Percentiles rank a stretch among this genome's conserved stretches.
phyloP scores from a whole-genome alignment of 2,888 invertebrate genomes.

The Heliconius aoede region DNA sequence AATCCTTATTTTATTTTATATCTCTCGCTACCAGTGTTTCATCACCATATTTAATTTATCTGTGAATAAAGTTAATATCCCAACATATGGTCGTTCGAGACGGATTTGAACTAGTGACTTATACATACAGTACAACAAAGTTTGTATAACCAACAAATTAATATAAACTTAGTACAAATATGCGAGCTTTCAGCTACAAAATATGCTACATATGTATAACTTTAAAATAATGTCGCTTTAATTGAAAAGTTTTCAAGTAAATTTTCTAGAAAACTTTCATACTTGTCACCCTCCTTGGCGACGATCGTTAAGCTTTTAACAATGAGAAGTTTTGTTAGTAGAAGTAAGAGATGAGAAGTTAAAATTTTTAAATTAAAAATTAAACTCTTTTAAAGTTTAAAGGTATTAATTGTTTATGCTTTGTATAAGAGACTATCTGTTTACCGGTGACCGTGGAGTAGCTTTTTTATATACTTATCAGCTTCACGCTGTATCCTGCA shows the following conservation, averaged over 20 bases:
- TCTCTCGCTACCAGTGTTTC: no score
- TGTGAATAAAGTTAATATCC: no score
- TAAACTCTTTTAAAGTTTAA: no score
- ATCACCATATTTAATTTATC: no score
- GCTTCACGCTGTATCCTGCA: no score
- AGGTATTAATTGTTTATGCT: no score
- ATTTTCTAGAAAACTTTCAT: not conserved
- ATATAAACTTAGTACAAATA: not conserved
- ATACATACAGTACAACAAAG: constrained; percentile 66
- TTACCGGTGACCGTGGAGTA: no score
- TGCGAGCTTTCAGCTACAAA: not conserved
- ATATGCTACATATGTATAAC: not conserved
- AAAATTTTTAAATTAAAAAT: no score
- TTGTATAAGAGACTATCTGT: no score
- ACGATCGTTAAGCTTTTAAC: not conserved
- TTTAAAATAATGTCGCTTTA: not conserved
- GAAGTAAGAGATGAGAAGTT: not conserved
- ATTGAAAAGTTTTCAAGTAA: not conserved
- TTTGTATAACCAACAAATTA: not conserved
- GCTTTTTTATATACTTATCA: no score
- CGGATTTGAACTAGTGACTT: constrained; percentile 86
- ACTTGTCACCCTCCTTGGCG: not conserved
- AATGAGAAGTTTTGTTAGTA: not conserved
- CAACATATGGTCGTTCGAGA: constrained; percentile 75
- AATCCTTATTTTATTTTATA: no score